These are phyloP conservation scores for Augochlorella aurata DNA, from an alignment of 2,888 invertebrate species.

Conservation along the genomic window DNA sequence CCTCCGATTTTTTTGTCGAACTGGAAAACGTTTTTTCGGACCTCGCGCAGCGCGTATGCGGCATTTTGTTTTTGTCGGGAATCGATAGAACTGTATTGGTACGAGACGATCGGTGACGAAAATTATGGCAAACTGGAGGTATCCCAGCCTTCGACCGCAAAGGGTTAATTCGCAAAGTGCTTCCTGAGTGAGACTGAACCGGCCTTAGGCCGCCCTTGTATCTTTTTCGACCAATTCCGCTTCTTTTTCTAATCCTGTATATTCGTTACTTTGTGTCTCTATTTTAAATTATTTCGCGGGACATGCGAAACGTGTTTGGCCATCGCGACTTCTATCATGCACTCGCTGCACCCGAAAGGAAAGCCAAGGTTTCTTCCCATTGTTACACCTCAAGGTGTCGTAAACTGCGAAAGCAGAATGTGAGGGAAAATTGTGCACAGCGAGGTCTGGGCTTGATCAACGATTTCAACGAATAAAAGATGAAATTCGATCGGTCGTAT, in stretches of 20 bases:
- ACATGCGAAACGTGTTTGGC: constrained; percentile 57
- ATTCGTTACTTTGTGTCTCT: constrained; percentile 52
- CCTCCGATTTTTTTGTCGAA: background rate
- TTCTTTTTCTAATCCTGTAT: constrained; percentile 54
- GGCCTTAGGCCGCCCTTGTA: constrained; percentile 51
- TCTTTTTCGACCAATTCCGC: constrained; percentile 47
- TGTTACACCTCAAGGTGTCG: background rate
- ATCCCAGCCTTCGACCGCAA: constrained; percentile 45
- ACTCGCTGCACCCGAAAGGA: constrained; percentile 31
- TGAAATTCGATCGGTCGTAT: no score
- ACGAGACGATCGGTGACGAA: background rate
- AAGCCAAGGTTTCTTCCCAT: background rate
- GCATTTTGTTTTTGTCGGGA: constrained; percentile 21
- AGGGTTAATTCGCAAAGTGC: constrained; percentile 50
- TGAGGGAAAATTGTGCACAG: background rate
- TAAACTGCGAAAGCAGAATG: constrained; percentile 20
- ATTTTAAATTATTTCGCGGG: constrained; percentile 48
- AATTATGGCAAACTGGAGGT: constrained; percentile 17
- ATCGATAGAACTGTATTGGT: background rate
- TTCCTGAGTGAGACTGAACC: constrained; percentile 50
- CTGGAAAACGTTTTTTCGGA: background rate
- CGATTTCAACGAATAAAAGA: no score
- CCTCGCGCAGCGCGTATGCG: background rate
- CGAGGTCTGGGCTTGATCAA: background rate
- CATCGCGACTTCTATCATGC: constrained; percentile 63